Conservation (phyloP, 2,888 invertebrate genomes). For the Geotrupes spiniger region DNA sequence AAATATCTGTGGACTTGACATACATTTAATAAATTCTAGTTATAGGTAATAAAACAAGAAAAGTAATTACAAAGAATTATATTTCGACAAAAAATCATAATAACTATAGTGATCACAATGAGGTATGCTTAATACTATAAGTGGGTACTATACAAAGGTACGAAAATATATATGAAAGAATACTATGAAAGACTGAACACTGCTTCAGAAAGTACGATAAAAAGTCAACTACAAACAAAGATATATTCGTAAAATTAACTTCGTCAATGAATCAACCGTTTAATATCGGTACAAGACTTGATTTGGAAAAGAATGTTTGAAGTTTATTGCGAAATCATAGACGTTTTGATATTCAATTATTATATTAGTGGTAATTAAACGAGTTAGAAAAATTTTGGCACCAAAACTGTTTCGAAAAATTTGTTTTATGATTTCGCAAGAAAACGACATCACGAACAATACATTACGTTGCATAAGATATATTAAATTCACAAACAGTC, state of each 20-base stretch:
- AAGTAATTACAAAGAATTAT: conserved; percentile 20
- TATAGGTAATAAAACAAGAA: too few relatives aligned
- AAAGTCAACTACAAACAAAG: conserved; percentile 17
- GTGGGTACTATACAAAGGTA: conserved; percentile 26
- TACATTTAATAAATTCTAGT: too few relatives aligned
- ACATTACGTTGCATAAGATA: conserved; percentile 11
- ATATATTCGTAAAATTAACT: conserved; percentile 10
- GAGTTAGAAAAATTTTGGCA: too few relatives aligned
- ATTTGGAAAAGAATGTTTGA: too few relatives aligned
- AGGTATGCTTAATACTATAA: conserved; percentile 34
- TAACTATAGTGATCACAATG: conserved; percentile 31
- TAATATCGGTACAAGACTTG: conserved; percentile 1
- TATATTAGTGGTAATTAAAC: too few relatives aligned
- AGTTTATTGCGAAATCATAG: too few relatives aligned
- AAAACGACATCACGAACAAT: conserved; percentile 9
- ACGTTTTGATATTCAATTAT: too few relatives aligned
- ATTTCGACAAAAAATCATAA: conserved; percentile 21
- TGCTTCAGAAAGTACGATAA: conserved; percentile 14
- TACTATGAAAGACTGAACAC: conserved; percentile 10
- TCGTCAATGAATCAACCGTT: conserved; percentile 3
- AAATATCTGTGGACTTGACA: too few relatives aligned
- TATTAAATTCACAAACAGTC: conserved; percentile 15
- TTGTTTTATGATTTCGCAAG: too few relatives aligned
- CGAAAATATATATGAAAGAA: conserved; percentile 14
- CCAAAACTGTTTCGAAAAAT: conserved; percentile 1